A percentile compares a stretch with the other conserved stretches of the same genome.
Evolutionary conservation across 1,140 invertebrate species (phyloP).

Genomic region (Drosophila biarmipes): DNA sequence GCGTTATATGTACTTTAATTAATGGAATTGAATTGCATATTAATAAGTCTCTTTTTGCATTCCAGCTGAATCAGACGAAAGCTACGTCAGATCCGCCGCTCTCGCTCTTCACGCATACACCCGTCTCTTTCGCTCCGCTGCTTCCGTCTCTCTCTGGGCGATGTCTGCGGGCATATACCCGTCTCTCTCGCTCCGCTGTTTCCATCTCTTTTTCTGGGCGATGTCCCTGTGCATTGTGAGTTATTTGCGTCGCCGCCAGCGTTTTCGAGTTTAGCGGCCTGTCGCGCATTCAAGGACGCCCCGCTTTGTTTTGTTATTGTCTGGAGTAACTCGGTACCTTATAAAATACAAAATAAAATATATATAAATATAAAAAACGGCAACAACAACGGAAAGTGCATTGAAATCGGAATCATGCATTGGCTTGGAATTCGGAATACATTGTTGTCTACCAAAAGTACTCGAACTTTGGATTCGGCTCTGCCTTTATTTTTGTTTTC

Average conservation of each 20-base stretch:
- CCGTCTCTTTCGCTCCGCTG: slow-evolving; percentile 1
- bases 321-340: slow-evolving; percentile 57
- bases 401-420: slow-evolving; percentile 64
- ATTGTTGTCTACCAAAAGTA: slow-evolving; percentile 35
- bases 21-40: slow-evolving; percentile 41
- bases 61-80: slow-evolving; percentile 15
- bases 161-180: background rate
- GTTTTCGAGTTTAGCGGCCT: slow-evolving; percentile 74
- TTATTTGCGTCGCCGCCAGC: slow-evolving; percentile 62
- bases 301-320: slow-evolving; percentile 76
- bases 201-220: slow-evolving; percentile 21
- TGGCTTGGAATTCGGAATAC: slow-evolving; percentile 58
- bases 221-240: slow-evolving; percentile 54
- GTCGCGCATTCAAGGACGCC: slow-evolving; percentile 71
- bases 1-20: slow-evolving; percentile 17
- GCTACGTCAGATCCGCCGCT: slow-evolving; percentile 6
- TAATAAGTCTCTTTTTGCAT: slow-evolving; percentile 28
- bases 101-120: background rate
- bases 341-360: slow-evolving; percentile 11
- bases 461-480: slow-evolving; percentile 53
- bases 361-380: background rate
- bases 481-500: slow-evolving; percentile 10
- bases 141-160: slow-evolving; percentile 20
- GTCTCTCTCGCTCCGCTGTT: slow-evolving; percentile 2
- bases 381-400: slow-evolving; percentile 46